Evolutionary conservation across 2,797 vertebrate genomes (phyloP), one percentile per base, ranked within the genome.

Genomic region (Paramormyrops hopkinsi): DNA sequence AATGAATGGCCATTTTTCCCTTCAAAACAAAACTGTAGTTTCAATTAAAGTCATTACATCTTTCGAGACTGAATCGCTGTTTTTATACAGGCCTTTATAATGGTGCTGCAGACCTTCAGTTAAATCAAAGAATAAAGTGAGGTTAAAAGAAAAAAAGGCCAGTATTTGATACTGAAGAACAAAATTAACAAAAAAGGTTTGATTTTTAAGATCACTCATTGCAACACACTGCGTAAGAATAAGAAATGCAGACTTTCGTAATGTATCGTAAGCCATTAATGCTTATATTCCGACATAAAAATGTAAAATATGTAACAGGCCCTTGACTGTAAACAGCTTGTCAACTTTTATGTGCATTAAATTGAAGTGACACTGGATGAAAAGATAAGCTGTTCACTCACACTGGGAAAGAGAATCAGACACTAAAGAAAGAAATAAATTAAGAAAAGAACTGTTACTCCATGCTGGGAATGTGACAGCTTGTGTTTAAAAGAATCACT

Each of bases 11-110:
- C 73, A 79, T 44, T 79, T 79, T 79, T 41, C 5, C 25, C 73
- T 79, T 79, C 73, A 79, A 41, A 79, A 79, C 73, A 79, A 79
- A 79, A 44, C 17, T 19, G 73, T 44, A 79, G 19, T 44, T 79
- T 79, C 73, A 79, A 79, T 79, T 79, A 79, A 79, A 79, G 73
- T 79, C 73, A 79, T 79, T 79, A 79, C 4, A n/a, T 79, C 73
- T 79, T 79, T 79, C 33, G 6, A 79, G 73, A 79, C 37, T 79
- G 37, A 7, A 79, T 79, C 17, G 2, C 17, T 44, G 73, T 79
- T 79, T 41, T 79, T 79, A 79, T 79, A 19, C 37, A 5, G 37
- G 17, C 4, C 37, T 44, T 79, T 41, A 79, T 44, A 44, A 44
- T 41, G 73, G 2, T 79, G 7, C 33, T n/a, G 73, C 37, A 79